Base-by-base conservation (phyloP, 2,888 invertebrate genomes). In the Xestia sexstrigata region DNA sequence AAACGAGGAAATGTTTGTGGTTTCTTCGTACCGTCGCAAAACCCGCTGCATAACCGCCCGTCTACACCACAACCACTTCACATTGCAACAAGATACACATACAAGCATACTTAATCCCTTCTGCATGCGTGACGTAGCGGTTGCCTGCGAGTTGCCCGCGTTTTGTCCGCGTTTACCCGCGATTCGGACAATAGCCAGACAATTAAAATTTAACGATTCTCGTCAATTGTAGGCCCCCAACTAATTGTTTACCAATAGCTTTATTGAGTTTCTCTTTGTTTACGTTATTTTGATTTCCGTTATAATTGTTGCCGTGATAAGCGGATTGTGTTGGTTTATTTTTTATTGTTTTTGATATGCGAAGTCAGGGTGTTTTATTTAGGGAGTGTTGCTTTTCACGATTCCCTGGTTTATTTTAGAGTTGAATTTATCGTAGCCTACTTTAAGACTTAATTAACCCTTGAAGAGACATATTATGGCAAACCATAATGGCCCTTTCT, bases 181-280 rank as follows among this genome's bases (percentile, higher is more conserved):
- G 68, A 74, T 76, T 74, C 78, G 82, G 82, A 87, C 88, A 85
- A 88, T 87, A 83, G 78, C 76, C 55, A 79, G 80, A 82, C 89
- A 85, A 81, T 85, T 88, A 84, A 85, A 88, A 81, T 84, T 84
- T 86, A 84, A 84, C 87, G 81, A 72, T 80, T 79, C 85, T 78
- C 85, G 76, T 84, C 73, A 82, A 80, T 76, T 65, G 78, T 76
- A 75, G 80, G 81, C 76, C 70, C 72, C 42, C 60, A 75, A 85
- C 74, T 85, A 88, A 88, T 88, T 88, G 84, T 86, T 87, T 86
- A 78, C 79, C 70, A 65, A 87, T 82, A 82, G 85, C 76, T 84
- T 87, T 81, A 81, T 86, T 84, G 79, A 81, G 67, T 67, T 66
- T 63, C 78, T 79, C 74, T 78, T 84, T 81, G 76, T 79, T 63